Conservation (phyloP, 2,113 vertebrate genomes). For the Opisthocomus hoazin region DNA sequence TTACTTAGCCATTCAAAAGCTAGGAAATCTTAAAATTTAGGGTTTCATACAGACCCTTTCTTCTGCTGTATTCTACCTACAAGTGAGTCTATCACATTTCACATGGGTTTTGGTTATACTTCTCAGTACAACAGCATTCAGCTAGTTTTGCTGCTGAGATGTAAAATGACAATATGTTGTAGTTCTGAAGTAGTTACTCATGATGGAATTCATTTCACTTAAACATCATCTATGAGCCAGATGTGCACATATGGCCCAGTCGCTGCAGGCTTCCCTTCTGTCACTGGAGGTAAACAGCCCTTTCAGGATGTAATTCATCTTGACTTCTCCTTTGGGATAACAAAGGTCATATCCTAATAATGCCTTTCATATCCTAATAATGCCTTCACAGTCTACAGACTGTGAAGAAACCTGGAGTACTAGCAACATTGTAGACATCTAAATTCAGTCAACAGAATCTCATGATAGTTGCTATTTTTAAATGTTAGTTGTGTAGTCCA, state of each 20-base stretch:
- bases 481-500: neutral
- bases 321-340: neutral
- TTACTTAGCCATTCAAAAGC: neutral
- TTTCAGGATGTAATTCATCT: neutral
- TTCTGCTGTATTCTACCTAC: neutral
- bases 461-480: neutral
- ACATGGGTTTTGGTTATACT: neutral
- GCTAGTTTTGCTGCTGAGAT: neutral
- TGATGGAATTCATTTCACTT: neutral
- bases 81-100: neutral
- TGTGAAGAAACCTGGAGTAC: neutral
- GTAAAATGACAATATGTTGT: neutral
- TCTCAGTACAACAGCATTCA: neutral
- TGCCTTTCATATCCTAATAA: neutral
- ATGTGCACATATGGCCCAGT: neutral
- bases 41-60: neutral
- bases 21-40: neutral
- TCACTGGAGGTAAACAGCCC: neutral
- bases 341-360: neutral
- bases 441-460: neutral
- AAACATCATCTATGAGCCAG: neutral
- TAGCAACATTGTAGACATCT: neutral
- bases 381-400: neutral
- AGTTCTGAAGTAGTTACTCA: neutral
- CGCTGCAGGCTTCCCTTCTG: neutral